These are phyloP conservation scores for Eospalax fontanierii DNA, from an alignment of 2,797 vertebrate species.

Conservation along the genomic window DNA sequence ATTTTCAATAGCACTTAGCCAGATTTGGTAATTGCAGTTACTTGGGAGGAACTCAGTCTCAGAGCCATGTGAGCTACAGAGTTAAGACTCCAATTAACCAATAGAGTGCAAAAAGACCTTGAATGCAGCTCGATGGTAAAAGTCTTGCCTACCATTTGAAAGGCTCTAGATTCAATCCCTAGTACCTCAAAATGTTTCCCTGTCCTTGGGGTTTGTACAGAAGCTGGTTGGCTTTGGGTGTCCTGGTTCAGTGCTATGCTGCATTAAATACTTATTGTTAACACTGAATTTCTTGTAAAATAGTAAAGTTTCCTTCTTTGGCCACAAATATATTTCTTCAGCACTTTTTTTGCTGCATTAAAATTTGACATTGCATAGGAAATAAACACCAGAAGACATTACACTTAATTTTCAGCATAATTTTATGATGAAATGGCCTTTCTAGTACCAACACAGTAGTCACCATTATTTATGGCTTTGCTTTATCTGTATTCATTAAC, in stretches of 20 bases:
- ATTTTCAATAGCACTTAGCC: neutral
- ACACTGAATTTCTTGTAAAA: neutral
- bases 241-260: rapidly evolving
- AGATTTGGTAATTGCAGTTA: neutral
- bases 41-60: neutral
- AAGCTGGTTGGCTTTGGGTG: neutral
- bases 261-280: neutral
- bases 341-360: neutral
- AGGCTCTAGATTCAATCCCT: neutral
- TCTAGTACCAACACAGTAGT: neutral
- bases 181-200: neutral
- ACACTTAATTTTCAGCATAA: neutral
- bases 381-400: neutral
- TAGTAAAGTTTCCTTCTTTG: neutral
- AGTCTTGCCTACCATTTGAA: neutral
- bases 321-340: neutral
- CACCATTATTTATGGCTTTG: neutral
- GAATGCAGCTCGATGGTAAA: too few species aligned
- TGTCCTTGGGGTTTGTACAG: rapidly evolving
- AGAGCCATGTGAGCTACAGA: neutral
- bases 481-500: neutral
- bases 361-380: neutral
- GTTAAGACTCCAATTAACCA: neutral
- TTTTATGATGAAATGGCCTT: neutral
- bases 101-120: too few species aligned